Base-by-base conservation (phyloP, 1,140 invertebrate species). In the Aphelenchoides avenae region DNA sequence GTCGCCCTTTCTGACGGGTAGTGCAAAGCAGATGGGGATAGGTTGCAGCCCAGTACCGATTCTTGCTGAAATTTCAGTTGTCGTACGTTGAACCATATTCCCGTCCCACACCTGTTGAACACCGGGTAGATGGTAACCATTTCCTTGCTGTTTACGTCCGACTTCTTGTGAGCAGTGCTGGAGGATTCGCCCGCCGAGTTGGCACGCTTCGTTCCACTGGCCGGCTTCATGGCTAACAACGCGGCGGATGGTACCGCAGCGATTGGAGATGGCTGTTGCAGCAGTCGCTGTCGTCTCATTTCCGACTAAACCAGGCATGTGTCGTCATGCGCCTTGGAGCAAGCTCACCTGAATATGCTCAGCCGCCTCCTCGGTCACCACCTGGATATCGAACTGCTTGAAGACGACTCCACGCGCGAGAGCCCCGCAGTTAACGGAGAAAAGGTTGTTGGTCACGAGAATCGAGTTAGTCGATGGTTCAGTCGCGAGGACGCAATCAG, bases 81-180 rank as follows among this genome's bases (percentile, higher is more conserved):
- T 58, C 20, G 5, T 20, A 9, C 36, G 1, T 15, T 55, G 27
- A 11, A 59, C 6, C 4, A 7, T 27, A 57, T 56, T 11, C 33
- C 27, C 0, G 36, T 4, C 20, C 7, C 7, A n/a, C 13, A 54
- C 52, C 36, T 64, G 53, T 76, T 74, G 30, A 72, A 74, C n/a
- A 61, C 61, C 24, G 72, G 72, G 49, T 74, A 76, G 43, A 74
- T 76, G 7, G 61, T 76, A 18, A 74, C 71, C 31, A 56, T 55
- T 43, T 75, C 73, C 41, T 75, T 75, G 49, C 68, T 72, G 54
- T 77, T 77, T 9, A 75, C 73, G 52, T 75, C 73, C 36, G 67
- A 58, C 44, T 75, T 75, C 51, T 75, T 75, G 31, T 74, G 75
- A n/a, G 73, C 69, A 5, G 71, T 70, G 33, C 65, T 65, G 24